phyloP scores from a whole-genome alignment of 37 sponge, comb jelly and placozoan genomes.

The Ianthella basta region DNA sequence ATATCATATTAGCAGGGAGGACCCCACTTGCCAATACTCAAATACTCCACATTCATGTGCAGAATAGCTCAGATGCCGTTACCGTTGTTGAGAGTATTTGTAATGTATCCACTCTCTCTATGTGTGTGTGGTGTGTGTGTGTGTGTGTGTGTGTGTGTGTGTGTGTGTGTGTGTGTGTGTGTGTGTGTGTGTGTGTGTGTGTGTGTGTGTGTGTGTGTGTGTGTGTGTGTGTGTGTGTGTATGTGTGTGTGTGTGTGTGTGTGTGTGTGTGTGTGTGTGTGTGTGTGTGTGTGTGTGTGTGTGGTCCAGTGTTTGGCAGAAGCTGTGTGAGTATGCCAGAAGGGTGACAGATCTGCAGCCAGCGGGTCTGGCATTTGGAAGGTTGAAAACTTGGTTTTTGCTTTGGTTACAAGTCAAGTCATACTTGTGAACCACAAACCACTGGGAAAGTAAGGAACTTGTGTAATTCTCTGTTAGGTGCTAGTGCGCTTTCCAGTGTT shows the following conservation, averaged over 20 bases:
- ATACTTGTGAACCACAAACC: too few species aligned
- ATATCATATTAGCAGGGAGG: too few species aligned
- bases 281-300: constrained; percentile 46
- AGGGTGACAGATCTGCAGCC: too few species aligned
- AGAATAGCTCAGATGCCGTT: background rate
- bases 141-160: constrained; percentile 48
- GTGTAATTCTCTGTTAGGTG: too few species aligned
- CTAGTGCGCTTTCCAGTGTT: too few species aligned
- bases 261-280: constrained; percentile 55
- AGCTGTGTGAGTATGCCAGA: constrained; percentile 15
- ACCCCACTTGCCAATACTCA: too few species aligned
- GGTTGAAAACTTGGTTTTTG: too few species aligned
- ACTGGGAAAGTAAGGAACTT: too few species aligned
- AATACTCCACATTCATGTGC: background rate
- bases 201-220: constrained; percentile 44
- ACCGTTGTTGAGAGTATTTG: background rate
- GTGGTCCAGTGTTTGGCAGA: constrained; percentile 32
- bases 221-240: constrained; percentile 58
- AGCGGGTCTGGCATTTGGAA: too few species aligned
- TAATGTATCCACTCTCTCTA: background rate
- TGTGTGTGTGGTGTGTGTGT: background rate
- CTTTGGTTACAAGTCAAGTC: too few species aligned
- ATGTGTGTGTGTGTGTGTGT: constrained; percentile 53
- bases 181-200: constrained; percentile 16
- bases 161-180: constrained; percentile 35